phyloP scores from a whole-genome alignment of 2,888 invertebrate genomes.

The Tenthredo mesomela region DNA sequence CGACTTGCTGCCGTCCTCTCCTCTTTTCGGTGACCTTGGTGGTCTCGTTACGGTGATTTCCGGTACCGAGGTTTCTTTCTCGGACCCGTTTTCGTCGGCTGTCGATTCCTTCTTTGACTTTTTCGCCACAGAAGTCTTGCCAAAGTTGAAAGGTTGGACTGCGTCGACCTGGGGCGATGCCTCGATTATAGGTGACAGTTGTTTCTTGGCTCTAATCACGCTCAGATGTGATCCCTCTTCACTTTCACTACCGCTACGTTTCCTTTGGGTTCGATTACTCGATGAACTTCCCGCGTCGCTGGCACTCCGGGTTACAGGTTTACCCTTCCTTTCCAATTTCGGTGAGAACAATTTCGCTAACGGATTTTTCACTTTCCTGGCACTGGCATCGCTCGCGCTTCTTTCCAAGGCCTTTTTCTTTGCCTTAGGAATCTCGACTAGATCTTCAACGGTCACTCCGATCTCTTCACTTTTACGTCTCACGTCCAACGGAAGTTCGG shows the following conservation, averaged over 20 bases:
- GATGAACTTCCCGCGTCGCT: conserved; percentile 82
- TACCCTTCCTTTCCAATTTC: conserved; percentile 68
- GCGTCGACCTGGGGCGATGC: conserved; percentile 83
- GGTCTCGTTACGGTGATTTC: conserved; percentile 56
- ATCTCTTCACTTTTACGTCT: conserved; percentile 81
- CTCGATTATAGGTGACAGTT: conserved; percentile 90
- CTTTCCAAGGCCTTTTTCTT: conserved; percentile 79
- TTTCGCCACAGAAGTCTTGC: conserved; percentile 61
- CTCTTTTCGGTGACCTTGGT: conserved; percentile 56
- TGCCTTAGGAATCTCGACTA: conserved; percentile 74
- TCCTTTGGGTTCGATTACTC: conserved; percentile 79
- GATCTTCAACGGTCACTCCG: conserved; percentile 69
- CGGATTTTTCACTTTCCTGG: conserved; percentile 68
- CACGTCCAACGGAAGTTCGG: conserved; percentile 67
- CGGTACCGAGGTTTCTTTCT: conserved; percentile 55
- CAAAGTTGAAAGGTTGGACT: conserved; percentile 69
- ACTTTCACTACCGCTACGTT: conserved; percentile 82
- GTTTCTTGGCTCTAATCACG: conserved; percentile 82
- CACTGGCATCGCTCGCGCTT: conserved; percentile 77
- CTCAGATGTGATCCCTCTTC: conserved; percentile 80
- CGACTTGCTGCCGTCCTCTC: conserved; percentile 51
- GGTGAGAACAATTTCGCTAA: conserved; percentile 72
- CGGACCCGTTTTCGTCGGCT: conserved; percentile 55
- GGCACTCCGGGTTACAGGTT: conserved; percentile 71
- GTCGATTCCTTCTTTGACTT: conserved; percentile 64